Conservation (phyloP, 2,888 invertebrate species). For the Diaphora mendica region DNA sequence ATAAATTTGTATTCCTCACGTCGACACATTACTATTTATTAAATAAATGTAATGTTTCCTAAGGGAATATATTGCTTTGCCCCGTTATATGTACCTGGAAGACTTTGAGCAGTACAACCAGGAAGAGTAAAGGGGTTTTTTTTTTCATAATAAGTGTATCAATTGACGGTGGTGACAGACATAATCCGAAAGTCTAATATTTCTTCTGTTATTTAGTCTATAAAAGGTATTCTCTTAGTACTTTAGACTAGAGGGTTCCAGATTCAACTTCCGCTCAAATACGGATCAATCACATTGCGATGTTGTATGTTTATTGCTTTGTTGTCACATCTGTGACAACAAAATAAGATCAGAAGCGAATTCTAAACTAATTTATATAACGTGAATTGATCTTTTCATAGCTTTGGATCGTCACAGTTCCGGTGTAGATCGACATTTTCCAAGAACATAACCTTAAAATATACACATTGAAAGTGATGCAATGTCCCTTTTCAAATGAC, state of each 20-base stretch:
- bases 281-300: too few relatives aligned
- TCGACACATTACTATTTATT: conserved; percentile 54
- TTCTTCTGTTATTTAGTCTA: too few relatives aligned
- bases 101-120: conserved; percentile 58
- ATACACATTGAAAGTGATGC: not conserved
- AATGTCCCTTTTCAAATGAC: not conserved
- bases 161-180: too few relatives aligned
- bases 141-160: not conserved
- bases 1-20: conserved; percentile 44
- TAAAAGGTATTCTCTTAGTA: too few relatives aligned
- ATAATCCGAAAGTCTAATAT: too few relatives aligned
- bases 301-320: too few relatives aligned
- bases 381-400: too few relatives aligned
- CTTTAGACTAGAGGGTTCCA: too few relatives aligned
- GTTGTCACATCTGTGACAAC: too few relatives aligned
- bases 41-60: conserved; percentile 70
- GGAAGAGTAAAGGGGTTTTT: conserved; percentile 74
- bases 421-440: not conserved
- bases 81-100: conserved; percentile 69
- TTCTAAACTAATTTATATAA: too few relatives aligned
- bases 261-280: too few relatives aligned
- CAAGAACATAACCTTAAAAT: conserved; percentile 9
- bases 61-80: conserved; percentile 68
- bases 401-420: not conserved
- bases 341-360: too few relatives aligned